Evolutionary conservation across 2,113 vertebrate species (phyloP).

Genomic region (Pseudonaja textilis): DNA sequence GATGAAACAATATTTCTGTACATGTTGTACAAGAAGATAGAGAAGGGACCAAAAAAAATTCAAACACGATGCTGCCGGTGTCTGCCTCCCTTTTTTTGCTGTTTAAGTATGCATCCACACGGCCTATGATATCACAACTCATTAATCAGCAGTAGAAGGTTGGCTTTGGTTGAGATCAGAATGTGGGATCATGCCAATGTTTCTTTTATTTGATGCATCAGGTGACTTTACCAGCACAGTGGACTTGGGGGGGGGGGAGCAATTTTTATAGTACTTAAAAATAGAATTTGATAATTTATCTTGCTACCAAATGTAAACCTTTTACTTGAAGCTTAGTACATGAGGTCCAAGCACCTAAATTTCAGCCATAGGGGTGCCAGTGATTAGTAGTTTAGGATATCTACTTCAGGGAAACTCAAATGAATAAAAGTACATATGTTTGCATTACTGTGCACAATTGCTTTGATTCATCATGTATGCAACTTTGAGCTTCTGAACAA

Average conservation of each 20-base stretch:
- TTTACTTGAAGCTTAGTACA: conserved; percentile 5
- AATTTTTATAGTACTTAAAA: conserved; percentile 24
- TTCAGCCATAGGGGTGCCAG: background rate
- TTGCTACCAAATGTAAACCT: conserved; percentile 25
- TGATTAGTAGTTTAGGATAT: background rate
- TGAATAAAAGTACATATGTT: background rate
- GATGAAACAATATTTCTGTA: background rate
- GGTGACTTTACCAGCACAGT: conserved; percentile 29
- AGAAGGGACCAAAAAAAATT: background rate
- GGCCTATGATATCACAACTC: conserved; percentile 58
- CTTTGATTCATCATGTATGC: background rate
- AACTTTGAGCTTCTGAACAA: background rate
- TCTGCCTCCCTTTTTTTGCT: conserved; percentile 27
- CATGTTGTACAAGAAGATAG: background rate
- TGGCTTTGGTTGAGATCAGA: conserved; percentile 52
- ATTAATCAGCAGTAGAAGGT: conserved; percentile 42
- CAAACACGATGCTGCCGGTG: background rate
- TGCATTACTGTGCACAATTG: background rate
- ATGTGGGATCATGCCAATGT: conserved; percentile 34
- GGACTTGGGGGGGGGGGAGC: background rate
- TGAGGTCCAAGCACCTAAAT: conserved; percentile 1
- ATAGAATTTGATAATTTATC: conserved; percentile 30
- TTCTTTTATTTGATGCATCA: conserved; percentile 45
- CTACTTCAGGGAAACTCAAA: background rate
- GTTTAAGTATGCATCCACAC: conserved; percentile 41